A percentile compares a stretch with the other conserved stretches of the same genome.
These are phyloP conservation scores for Fratercula arctica DNA, from an alignment of 2,797 vertebrate genomes.

Conservation along the genomic window DNA sequence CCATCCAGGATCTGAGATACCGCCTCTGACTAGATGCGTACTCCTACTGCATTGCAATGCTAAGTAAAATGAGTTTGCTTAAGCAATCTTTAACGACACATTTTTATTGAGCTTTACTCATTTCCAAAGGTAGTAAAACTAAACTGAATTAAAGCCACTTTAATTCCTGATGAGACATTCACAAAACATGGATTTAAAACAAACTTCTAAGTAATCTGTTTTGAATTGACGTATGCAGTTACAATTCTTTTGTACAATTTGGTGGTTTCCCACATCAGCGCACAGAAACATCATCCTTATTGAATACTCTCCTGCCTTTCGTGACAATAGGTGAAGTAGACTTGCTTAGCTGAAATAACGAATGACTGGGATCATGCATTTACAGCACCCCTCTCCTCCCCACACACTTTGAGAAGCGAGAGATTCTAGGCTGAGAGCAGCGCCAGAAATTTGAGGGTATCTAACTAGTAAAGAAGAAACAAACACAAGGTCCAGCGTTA, in stretches of 20 bases:
- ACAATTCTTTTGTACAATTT: neutral
- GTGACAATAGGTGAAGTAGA: neutral
- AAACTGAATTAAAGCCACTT: slow-evolving; percentile 19
- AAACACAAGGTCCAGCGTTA: neutral
- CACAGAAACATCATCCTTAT: neutral
- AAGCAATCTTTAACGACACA: neutral
- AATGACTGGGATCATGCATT: neutral
- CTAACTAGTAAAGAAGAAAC: neutral
- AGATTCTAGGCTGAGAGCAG: neutral
- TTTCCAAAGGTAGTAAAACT: slow-evolving; percentile 24
- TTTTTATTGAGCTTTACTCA: slow-evolving; percentile 7
- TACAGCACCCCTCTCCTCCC: neutral
- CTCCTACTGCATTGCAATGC: neutral
- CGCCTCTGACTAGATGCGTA: neutral
- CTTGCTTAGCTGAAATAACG: neutral
- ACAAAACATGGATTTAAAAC: neutral
- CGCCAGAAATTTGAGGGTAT: neutral
- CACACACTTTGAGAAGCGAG: neutral
- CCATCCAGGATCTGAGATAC: neutral
- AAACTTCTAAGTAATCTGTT: neutral
- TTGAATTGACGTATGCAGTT: neutral
- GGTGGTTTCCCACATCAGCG: neutral
- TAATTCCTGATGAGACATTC: neutral
- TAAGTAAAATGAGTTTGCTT: neutral
- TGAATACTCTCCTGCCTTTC: neutral